phyloP scores from a whole-genome alignment of 37 sponge, comb jelly and placozoan genomes.

The Haliclona indistincta region DNA sequence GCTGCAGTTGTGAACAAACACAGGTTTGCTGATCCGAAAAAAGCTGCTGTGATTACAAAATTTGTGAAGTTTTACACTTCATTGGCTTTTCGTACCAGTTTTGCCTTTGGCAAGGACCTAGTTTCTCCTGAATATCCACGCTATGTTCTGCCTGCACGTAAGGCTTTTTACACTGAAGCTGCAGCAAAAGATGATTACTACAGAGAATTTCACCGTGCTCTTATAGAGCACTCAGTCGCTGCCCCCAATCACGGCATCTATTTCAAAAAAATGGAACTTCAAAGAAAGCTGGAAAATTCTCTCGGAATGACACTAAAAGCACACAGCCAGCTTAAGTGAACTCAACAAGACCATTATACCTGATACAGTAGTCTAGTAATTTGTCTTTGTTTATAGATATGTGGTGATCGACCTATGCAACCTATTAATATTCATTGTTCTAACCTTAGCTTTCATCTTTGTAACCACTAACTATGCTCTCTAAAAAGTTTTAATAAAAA shows the following conservation, averaged over 20 bases:
- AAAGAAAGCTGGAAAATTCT: too few species aligned
- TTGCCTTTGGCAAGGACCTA: slow-evolving; percentile 39
- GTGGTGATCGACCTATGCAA: too few species aligned
- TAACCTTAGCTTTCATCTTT: too few species aligned
- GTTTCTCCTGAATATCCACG: slow-evolving; percentile 11
- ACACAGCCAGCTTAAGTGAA: too few species aligned
- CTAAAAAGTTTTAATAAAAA: too few species aligned
- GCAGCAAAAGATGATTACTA: background rate
- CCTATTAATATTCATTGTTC: too few species aligned
- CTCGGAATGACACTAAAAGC: too few species aligned
- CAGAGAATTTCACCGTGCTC: background rate
- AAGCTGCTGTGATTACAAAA: background rate
- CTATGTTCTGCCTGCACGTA: slow-evolving; percentile 36
- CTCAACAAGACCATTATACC: too few species aligned
- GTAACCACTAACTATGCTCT: too few species aligned
- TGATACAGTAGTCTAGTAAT: too few species aligned
- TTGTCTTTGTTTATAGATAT: too few species aligned
- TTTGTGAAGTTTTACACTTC: slow-evolving; percentile 35
- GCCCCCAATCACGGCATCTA: slow-evolving; percentile 30
- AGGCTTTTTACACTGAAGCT: slow-evolving; percentile 20
- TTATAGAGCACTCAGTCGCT: slow-evolving; percentile 23
- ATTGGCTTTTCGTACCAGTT: slow-evolving; percentile 7
- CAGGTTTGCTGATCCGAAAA: slow-evolving; percentile 41
- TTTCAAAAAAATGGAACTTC: too few species aligned
- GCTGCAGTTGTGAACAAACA: slow-evolving; percentile 36